Percentiles rank a stretch among this genome's conserved stretches.
Evolutionary conservation across 2,797 vertebrate species (phyloP).

Genomic region (Erethizon dorsatum): DNA sequence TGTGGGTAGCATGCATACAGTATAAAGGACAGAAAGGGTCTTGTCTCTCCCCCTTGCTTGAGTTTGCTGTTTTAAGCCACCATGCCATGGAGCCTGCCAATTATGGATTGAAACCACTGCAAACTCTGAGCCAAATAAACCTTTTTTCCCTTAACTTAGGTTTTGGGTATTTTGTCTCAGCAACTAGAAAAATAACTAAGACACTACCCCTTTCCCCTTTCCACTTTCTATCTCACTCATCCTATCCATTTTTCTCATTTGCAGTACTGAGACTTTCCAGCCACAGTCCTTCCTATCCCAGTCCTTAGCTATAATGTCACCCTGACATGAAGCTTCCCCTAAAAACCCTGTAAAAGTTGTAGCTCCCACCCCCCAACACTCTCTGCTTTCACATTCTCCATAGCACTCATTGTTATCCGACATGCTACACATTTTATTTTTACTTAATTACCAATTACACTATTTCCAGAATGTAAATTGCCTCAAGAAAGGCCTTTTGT

Average conservation of each 20-base stretch:
- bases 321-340: neutral
- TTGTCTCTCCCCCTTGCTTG: neutral
- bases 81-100: neutral
- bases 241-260: neutral
- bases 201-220: neutral
- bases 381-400: neutral
- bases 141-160: neutral
- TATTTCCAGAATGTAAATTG: neutral
- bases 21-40: neutral
- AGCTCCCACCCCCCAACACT: neutral
- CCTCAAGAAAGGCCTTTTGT: neutral
- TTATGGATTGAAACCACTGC: too few species aligned
- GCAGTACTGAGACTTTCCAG: neutral
- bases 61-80: neutral
- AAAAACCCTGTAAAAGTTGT: accelerated
- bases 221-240: neutral
- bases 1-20: neutral
- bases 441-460: neutral
- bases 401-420: neutral
- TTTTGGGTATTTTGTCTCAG: neutral
- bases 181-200: neutral
- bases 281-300: neutral
- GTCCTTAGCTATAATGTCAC: neutral
- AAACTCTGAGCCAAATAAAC: neutral
- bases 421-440: neutral